Base-by-base conservation (phyloP, 2,797 vertebrate species). In the Bufotes viridis region DNA sequence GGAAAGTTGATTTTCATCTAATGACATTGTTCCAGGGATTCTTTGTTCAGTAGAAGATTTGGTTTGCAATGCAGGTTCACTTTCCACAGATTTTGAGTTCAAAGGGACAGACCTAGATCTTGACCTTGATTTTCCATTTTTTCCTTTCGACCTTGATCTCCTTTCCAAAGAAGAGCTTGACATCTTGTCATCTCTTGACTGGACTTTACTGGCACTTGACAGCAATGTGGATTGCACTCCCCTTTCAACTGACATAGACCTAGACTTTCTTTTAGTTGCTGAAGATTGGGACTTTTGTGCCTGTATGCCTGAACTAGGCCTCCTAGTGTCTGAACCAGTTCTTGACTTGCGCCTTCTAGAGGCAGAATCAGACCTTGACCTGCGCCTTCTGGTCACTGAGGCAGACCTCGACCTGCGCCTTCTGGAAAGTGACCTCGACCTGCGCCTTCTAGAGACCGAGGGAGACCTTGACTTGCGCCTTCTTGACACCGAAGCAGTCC, bases 381-480 rank as follows among this genome's bases (percentile, higher is more conserved):
- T 90, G 81, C 94, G 95, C 90, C 85, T 94, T 17, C 95, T 94
- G 34, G n/a, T n/a, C n/a, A n/a, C n/a, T n/a, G 74, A 53, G 13
- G 5, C 74, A 2, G 96, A 95, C 58, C 58, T 10, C 15, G 58
- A 14, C 15, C 58, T 60, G 58, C 58, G 58, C 15, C 58, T 60
- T 60, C 58, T 60, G 12, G 58, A 63, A 87, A 93, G 95, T 8
- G 96, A 96, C 67, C 91, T 91, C 2, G 93, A 94, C 60, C 90
- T 92, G 2, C 58, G 58, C 24, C 87, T 83, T 70, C 90, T 91
- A 26, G 93, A 90, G 76, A 3, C 29, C 1, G 85, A 83, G 0
- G 26, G 10, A 7, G 87, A 24, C 55, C 51, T 69, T 9, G 63
- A n/a, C 7, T 94, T 91, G n/a, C n/a, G n/a, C n/a, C n/a, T n/a